Conservation (phyloP, 1,140 invertebrate genomes). For the Marisa cornuarietis region DNA sequence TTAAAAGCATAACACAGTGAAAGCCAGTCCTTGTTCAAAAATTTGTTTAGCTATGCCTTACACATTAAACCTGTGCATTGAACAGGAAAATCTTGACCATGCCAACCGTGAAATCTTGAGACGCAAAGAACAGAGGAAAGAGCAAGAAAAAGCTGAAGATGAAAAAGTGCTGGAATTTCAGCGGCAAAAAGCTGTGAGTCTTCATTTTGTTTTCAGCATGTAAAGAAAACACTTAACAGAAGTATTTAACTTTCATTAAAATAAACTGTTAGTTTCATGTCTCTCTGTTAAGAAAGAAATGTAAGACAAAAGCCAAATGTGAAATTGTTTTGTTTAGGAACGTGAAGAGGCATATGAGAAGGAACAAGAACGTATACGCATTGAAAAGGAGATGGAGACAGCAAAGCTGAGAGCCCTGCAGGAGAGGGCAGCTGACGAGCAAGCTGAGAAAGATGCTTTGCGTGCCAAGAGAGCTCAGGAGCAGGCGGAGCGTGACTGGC, state of each 20-base stretch:
- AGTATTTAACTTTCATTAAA: background rate
- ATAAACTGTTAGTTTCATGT: background rate
- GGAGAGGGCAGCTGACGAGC: constrained; percentile 65
- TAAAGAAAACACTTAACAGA: too few species aligned
- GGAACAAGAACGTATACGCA: constrained; percentile 62
- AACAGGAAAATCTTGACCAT: constrained; percentile 63
- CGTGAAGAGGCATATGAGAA: constrained; percentile 64
- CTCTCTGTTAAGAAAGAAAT: background rate
- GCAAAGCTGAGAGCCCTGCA: constrained; percentile 61
- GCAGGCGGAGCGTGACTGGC: constrained; percentile 65
- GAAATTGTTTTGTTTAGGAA: constrained; percentile 47
- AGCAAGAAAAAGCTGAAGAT: constrained; percentile 63
- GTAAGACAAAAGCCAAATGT: too few species aligned
- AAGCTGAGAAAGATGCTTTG: constrained; percentile 64
- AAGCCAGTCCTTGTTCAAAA: too few species aligned
- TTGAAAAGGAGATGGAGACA: constrained; percentile 67
- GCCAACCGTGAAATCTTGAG: constrained; percentile 62
- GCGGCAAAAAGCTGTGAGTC: constrained; percentile 65
- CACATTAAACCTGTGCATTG: background rate
- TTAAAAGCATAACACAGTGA: background rate
- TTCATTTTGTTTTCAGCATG: too few species aligned
- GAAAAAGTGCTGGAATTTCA: constrained; percentile 64
- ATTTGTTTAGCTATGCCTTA: too few species aligned
- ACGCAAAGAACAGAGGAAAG: constrained; percentile 54
- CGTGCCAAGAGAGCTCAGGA: constrained; percentile 66